Base-by-base conservation (phyloP, 2,888 invertebrate genomes). In the Tribolium freemani region DNA sequence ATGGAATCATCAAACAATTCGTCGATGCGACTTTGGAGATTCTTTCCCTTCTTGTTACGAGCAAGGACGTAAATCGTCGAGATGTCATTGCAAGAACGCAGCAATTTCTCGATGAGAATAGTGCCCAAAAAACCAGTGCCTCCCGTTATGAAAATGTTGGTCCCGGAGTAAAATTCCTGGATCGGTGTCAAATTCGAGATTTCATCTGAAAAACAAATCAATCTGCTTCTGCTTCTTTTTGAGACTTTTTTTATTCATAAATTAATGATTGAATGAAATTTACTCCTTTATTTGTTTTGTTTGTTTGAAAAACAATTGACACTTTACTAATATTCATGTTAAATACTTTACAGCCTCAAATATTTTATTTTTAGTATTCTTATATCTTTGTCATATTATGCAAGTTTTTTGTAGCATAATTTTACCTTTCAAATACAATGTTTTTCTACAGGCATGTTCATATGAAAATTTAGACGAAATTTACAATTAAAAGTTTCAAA, bases 1-100 rank as follows among this genome's bases (percentile, higher is more conserved):
- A 92, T 91, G 20, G 90, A 88, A 78, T 93, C 92, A 9, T 91
- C 90, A 76, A 93, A 92, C 10, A 93, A 88, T 76, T 91, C 90
- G 8, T 91, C 91, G 57, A 93, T 85, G 68, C 94, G 88, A 0
- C 91, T 89, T 76, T 90, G 89, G 48, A 91, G 88, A 76, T 91
- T 90, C 82, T 92, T 91, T 0, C 87, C 93, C 84, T 89, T 89
- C 81, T 91, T 91, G 30, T 87, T 82, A 56, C 91, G 85, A 13
- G 91, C 86, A 46, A 91, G 83, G 21, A 91, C 79, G 79, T 89
- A 91, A 72, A 91, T 86, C 9, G 87, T 86, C 30, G 87, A 86
- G 3, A 91, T 80, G 45, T 89, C 87, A 0, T 88, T 87, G 48
- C 91, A 91, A 10, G 88, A 86, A 56, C 91, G 87, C 20, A 91